A percentile compares a stretch with the other conserved stretches of the same genome.
phyloP scores from a whole-genome alignment of 92 coral and sea anemone genomes.

The Zoanthus solanderi region DNA sequence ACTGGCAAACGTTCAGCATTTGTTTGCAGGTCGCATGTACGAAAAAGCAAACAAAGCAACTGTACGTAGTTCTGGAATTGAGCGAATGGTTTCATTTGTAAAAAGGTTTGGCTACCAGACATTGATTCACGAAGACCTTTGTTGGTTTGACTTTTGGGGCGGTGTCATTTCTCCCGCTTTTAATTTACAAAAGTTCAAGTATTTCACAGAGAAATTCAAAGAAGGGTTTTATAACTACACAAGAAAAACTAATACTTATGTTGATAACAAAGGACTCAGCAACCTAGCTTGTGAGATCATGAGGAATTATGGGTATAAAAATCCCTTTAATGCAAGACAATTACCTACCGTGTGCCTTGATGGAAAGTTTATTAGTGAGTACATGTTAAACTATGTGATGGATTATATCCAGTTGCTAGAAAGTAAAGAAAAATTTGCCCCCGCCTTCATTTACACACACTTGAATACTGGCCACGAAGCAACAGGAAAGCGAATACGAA shows the following conservation, averaged over 20 bases:
- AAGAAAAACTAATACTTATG: slow-evolving; percentile 35
- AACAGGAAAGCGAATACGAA: slow-evolving; percentile 82
- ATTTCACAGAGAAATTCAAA: slow-evolving; percentile 67
- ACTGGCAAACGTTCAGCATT: slow-evolving; percentile 64
- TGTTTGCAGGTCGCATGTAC: slow-evolving; percentile 75
- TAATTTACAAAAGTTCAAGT: slow-evolving; percentile 57
- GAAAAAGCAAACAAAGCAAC: slow-evolving; percentile 24
- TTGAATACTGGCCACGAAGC: slow-evolving; percentile 91
- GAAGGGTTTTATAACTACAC: slow-evolving; percentile 50
- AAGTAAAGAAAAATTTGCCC: slow-evolving; percentile 56
- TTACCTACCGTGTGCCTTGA: slow-evolving; percentile 66
- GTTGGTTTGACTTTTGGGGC: slow-evolving; percentile 92
- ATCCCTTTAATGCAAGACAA: slow-evolving; percentile 65
- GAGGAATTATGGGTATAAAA: slow-evolving; percentile 63
- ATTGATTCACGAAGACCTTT: slow-evolving; percentile 87
- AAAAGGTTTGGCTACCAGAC: slow-evolving; percentile 78
- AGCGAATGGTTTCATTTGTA: slow-evolving; percentile 48
- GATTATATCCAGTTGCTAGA: slow-evolving; percentile 66
- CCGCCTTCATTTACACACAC: slow-evolving; percentile 80
- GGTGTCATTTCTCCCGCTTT: slow-evolving; percentile 72
- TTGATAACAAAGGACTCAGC: slow-evolving; percentile 82
- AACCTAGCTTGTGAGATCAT: slow-evolving; percentile 78
- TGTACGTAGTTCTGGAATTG: slow-evolving; percentile 63
- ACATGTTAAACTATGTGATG: slow-evolving; percentile 69
- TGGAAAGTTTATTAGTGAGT: slow-evolving; percentile 79